Base-by-base conservation (phyloP, 2,797 vertebrate species). In the Hyperoplus lanceolatus region DNA sequence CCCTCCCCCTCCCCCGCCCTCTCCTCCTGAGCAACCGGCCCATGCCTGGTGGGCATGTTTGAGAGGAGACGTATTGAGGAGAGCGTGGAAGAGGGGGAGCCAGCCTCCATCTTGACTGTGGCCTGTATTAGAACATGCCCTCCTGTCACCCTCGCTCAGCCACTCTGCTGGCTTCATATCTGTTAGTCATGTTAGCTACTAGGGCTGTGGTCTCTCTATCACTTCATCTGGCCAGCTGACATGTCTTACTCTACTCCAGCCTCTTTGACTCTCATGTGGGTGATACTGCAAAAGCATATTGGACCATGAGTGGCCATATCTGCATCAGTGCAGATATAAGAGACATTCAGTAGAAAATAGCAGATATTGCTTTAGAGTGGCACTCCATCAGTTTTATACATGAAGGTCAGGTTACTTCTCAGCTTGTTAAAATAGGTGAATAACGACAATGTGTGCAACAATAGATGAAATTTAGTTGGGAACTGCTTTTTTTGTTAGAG, bases 1-100 rank as follows among this genome's bases (percentile, higher is more conserved):
- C 70, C 76, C 73, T 78, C 93, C 73, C 83, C 92, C 59, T 21
- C 39, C 61, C 70, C 76, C 73, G 77, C 93, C 73, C 83, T 92
- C 59, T 21, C 57, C 87, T 89, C 92, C 72, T 83, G 93, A 81
- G 74, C 70, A 89, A 85, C 87, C 87, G 83, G 61, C 92, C 94
- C 90, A 92, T 95, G 96, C 96, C 96, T 96, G 89, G 93, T 96
- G 96, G 97, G 95, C 96, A 96, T 95, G 93, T 95, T 95, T 94
- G 90, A 94, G 93, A 93, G 86, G 84, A 88, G 83, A 78, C 53
- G 92, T 65, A 48, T 81, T 73, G 75, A 73, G 72, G 67, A 55
- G 58, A 50, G 67, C 51, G 0, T 58, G 62, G 57, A 48, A 43
- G 65, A 53, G 67, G 80, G 54, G 77, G 39, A 58, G 57, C n/a